Evolutionary conservation across 1,140 invertebrate species (phyloP), one percentile per base, ranked within the genome.

Genomic region (Lucilia sericata): DNA sequence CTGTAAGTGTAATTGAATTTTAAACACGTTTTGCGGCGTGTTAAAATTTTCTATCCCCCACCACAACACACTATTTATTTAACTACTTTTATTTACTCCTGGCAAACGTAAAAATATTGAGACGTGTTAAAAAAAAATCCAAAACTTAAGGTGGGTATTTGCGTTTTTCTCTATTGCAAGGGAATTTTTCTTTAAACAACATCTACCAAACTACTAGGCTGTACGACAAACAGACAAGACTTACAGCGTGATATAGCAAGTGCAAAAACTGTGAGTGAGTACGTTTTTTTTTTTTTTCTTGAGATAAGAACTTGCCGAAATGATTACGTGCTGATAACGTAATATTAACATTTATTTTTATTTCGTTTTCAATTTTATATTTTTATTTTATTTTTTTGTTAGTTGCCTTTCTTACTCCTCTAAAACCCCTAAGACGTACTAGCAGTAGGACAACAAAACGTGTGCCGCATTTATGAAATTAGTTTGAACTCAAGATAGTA

Each of bases 251-350:
- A 1, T 25, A 1, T 25, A 70, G 65, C 65, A 70, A 70, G 65
- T 70, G 65, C 65, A 70, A 70, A 70, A 70, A 70, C 8, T 42
- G 42, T 12, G 17, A 12, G 51, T 55, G 12, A 12, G 51, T 55
- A 55, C 51, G 51, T 55, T 70, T 19, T 65, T 65, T 65, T 65
- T 19, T 19, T 19, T 65, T 65, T 70, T 70, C n/a, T 21, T 3
- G 8, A 21, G 65, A 70, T 70, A 70, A 70, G 65, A 70, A 70
- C 65, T 25, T 70, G 65, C 65, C 65, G 65, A 70, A 70, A 70
- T 70, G 65, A 70, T 70, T 70, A 70, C 65, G 65, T 70, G 65
- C 65, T 70, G 65, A 70, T 70, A 70, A 70, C 65, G 19, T 70
- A 70, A 70, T 21, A 70, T 10, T 21, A 70, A 70, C 21, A 70